Percentiles rank a stretch among this genome's conserved stretches.
These are phyloP conservation scores for Brevimyrus niger DNA, from an alignment of 2,113 vertebrate species.

Conservation along the genomic window DNA sequence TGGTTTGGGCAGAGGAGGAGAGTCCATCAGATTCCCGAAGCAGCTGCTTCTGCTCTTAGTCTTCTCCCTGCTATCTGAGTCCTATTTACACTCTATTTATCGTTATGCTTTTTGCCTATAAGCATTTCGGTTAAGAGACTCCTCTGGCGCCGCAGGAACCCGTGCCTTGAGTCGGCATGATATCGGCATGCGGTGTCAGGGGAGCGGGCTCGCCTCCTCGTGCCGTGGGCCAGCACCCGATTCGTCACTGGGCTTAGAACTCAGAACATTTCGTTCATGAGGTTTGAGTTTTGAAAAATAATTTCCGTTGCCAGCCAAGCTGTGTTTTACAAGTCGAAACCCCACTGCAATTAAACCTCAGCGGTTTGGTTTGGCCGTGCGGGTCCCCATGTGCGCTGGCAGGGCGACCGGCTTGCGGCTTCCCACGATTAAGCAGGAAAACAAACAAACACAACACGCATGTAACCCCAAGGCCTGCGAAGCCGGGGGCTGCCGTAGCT, in stretches of 20 bases:
- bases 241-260: slow-evolving; percentile 36
- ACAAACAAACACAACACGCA: slow-evolving; percentile 41
- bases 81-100: slow-evolving; percentile 37
- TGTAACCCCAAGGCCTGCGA: slow-evolving; percentile 35
- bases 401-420: slow-evolving; percentile 37
- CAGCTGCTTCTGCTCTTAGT: background rate
- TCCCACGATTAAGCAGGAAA: slow-evolving; percentile 41
- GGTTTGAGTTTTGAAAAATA: slow-evolving; percentile 46
- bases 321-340: slow-evolving; percentile 64
- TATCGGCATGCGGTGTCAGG: slow-evolving; percentile 43
- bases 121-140: slow-evolving; percentile 34
- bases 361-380: slow-evolving; percentile 50
- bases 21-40: background rate
- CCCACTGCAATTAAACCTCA: slow-evolving; percentile 52
- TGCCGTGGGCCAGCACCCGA: slow-evolving; percentile 46
- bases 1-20: background rate
- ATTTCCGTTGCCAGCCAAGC: slow-evolving; percentile 45
- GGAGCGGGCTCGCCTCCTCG: slow-evolving; percentile 37
- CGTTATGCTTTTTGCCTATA: slow-evolving; percentile 30
- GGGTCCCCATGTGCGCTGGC: slow-evolving; percentile 30
- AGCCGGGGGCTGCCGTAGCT: slow-evolving; percentile 25
- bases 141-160: slow-evolving; percentile 41
- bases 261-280: slow-evolving; percentile 39
- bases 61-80: slow-evolving; percentile 21
- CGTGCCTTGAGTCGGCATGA: slow-evolving; percentile 42